Evolutionary conservation across 1,140 invertebrate genomes (phyloP), one percentile per base, ranked within the genome.

Genomic region (Lasioglossum albipes): DNA sequence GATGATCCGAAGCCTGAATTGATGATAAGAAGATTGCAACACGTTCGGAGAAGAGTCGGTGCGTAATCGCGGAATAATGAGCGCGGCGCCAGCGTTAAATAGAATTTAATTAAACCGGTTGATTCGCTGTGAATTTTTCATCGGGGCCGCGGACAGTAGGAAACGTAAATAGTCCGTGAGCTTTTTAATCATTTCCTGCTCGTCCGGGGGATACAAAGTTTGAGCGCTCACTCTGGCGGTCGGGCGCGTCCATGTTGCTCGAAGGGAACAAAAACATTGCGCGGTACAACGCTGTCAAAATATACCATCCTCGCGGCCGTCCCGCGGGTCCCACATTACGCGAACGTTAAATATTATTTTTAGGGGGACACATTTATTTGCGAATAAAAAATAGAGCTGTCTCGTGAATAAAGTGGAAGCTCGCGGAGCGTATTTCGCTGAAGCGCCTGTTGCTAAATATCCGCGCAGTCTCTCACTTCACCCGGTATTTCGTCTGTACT

Each of bases 341-440:
- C 80, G 83, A 69, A 87, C 81, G 89, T 85, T 88, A 89, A 89
- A 89, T 89, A 89, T 89, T 89, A 89, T 89, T 89, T 89, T 87
- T 89, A 87, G 84, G 74, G 66, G 76, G 71, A 86, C 84, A 87
- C 87, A 89, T 90, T 89, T 89, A 86, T 89, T 89, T 88, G 80
- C 75, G 80, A 87, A 87, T 89, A 89, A 90, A 90, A 89, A 89
- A 87, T 89, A 85, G 81, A 85, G 76, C 79, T 88, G 84, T 87
- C 87, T 84, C 85, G 83, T 86, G 80, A 86, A 88, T 84, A 88
- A 88, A 89, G 87, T 88, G 86, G 84, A 84, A 86, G 67, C 81
- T 66, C 84, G 84, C 79, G 84, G 72, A 78, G 76, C 86, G 86
- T 89, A 84, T 90, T 89, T 86, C 84, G 85, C 69, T 82, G 84